Evolutionary conservation across 1,140 invertebrate species (phyloP).

Genomic region (Drosophila setifemur): DNA sequence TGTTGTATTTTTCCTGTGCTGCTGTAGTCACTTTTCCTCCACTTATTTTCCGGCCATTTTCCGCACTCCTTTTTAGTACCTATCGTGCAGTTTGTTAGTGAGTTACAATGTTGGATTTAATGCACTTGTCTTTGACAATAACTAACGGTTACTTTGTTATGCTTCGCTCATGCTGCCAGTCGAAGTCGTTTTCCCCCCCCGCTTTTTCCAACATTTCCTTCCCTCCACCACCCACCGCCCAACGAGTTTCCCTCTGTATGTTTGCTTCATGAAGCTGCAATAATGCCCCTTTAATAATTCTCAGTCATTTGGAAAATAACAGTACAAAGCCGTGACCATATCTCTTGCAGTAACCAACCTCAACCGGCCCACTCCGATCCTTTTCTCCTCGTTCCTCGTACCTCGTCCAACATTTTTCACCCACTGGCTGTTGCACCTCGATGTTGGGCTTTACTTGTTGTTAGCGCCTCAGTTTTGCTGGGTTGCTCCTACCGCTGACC

Average conservation of each 20-base stretch:
- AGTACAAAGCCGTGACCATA: slow-evolving; percentile 64
- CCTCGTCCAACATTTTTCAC: background rate
- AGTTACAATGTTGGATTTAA: slow-evolving; percentile 31
- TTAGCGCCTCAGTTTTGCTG: slow-evolving; percentile 29
- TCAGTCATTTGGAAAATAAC: slow-evolving; percentile 79
- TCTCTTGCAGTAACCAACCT: slow-evolving; percentile 41
- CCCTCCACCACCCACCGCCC: background rate
- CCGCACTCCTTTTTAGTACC: background rate
- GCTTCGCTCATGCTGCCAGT: slow-evolving; percentile 1
- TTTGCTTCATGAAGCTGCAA: slow-evolving; percentile 74
- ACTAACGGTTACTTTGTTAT: slow-evolving; percentile 44
- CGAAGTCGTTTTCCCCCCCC: background rate
- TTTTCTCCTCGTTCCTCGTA: background rate
- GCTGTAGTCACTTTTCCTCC: background rate
- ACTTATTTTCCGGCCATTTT: background rate
- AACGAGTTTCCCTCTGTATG: slow-evolving; percentile 23
- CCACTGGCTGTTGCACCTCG: slow-evolving; percentile 27
- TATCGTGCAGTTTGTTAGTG: slow-evolving; percentile 27
- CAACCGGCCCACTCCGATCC: slow-evolving; percentile 8
- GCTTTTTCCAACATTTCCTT: background rate
- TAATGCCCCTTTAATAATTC: slow-evolving; percentile 80
- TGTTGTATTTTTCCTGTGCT: background rate
- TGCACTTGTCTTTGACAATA: slow-evolving; percentile 62
- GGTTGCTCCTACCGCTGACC: slow-evolving; percentile 24
- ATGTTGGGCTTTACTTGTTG: slow-evolving; percentile 45